Conservation (phyloP, 2,113 vertebrate genomes). For the Pelusios castaneus region DNA sequence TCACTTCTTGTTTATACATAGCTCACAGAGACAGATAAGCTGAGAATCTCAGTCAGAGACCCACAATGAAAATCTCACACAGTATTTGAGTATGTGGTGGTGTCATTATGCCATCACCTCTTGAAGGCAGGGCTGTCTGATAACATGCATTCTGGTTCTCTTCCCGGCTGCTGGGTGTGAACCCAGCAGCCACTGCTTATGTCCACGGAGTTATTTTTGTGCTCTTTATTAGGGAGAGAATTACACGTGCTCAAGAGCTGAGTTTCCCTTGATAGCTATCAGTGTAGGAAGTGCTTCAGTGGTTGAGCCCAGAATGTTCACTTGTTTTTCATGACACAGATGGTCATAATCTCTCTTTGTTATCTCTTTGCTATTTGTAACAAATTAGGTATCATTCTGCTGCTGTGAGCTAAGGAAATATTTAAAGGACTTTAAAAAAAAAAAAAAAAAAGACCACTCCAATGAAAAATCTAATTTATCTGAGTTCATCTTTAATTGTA, state of each 20-base stretch:
- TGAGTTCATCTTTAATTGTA: constrained; percentile 4
- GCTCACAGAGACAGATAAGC: neutral
- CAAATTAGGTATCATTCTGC: neutral
- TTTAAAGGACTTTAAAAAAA: neutral
- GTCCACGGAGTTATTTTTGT: neutral
- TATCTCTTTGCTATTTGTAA: neutral
- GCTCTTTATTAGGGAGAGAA: neutral
- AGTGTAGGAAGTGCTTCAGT: neutral
- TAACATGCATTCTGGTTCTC: neutral
- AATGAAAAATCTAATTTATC: neutral
- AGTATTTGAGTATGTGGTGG: neutral
- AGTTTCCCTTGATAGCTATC: neutral
- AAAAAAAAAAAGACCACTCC: neutral
- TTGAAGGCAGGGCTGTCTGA: neutral
- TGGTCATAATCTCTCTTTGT: neutral
- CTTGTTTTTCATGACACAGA: neutral
- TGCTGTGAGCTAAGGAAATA: neutral
- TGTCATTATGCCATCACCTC: neutral
- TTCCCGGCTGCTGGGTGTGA: neutral
- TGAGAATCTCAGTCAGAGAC: neutral
- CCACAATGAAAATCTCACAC: neutral
- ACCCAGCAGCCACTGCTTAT: neutral
- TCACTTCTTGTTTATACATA: neutral
- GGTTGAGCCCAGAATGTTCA: neutral
- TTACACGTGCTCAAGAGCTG: neutral